Percentiles rank a stretch among this genome's conserved stretches.
Conservation (phyloP, 2,888 invertebrate genomes). For the Laothoe populi region DNA sequence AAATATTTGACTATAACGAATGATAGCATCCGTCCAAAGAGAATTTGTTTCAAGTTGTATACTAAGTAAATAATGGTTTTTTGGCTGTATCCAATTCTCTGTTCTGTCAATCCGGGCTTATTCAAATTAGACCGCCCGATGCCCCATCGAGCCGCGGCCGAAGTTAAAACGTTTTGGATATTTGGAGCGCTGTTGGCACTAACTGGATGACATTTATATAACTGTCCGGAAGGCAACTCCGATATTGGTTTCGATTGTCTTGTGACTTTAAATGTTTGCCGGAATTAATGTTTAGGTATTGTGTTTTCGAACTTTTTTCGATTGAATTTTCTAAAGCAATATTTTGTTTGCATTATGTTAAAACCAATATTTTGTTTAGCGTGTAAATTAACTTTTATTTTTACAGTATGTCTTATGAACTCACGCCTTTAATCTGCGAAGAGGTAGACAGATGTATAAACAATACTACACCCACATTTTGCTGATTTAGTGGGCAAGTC, state of each 20-base stretch:
- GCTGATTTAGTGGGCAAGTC: no score
- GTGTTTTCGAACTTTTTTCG: not conserved
- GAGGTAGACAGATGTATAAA: no score
- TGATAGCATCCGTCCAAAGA: not conserved
- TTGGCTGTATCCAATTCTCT: slow-evolving; percentile 26
- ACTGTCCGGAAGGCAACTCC: slow-evolving; percentile 19
- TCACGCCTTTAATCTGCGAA: no score
- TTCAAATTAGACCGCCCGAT: slow-evolving; percentile 28
- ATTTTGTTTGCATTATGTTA: no score
- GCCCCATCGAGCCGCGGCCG: slow-evolving; percentile 25
- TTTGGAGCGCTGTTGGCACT: slow-evolving; percentile 12
- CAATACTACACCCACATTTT: no score
- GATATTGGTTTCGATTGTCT: slow-evolving; percentile 13
- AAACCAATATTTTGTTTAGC: no score
- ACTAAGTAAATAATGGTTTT: slow-evolving; percentile 29
- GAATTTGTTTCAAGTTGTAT: slow-evolving; percentile 20
- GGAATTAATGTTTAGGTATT: not conserved
- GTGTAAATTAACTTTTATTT: no score
- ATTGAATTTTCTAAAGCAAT: not conserved
- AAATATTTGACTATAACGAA: not conserved
- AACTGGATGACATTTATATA: slow-evolving; percentile 24
- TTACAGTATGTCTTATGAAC: no score
- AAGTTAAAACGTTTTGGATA: slow-evolving; percentile 24
- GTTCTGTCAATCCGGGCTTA: slow-evolving; percentile 30
- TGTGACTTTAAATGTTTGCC: slow-evolving; percentile 16